Base-by-base conservation (phyloP, 2,113 vertebrate genomes). In the Sardina pilchardus region DNA sequence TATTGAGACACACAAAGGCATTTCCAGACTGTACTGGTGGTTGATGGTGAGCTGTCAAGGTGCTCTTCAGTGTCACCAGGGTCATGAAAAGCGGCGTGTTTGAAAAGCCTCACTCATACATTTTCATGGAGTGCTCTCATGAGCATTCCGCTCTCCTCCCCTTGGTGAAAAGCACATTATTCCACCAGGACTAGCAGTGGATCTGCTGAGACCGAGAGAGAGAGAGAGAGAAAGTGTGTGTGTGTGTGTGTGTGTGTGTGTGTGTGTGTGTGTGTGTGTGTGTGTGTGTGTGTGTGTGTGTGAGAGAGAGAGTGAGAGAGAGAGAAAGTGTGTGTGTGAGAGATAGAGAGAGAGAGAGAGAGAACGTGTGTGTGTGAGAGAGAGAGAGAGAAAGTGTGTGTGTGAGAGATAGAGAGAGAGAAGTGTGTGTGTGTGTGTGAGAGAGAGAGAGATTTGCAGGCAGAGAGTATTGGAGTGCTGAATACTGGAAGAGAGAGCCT, bases 261-360 rank as follows among this genome's bases (percentile, higher is more conserved):
- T 84, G 83, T 67, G 82, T 63, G 82, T 67, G 53, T 83, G 82
- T 83, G 82, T 83, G 82, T 83, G 82, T 83, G 53, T 83, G 82
- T 83, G 82, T 63, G 82, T 83, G 82, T 56, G 83, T 78, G 63
- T 84, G 63, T 45, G 34, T 82, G 39, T 86, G 42, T 85, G 75
- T 82, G 87, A n/a, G n/a, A n/a, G n/a, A n/a, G n/a, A n/a, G n/a
- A n/a, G n/a, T n/a, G n/a, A n/a, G n/a, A n/a, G n/a, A n/a, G n/a
- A n/a, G n/a, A n/a, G n/a, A n/a, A n/a, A n/a, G n/a, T 84, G 89
- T 12, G 50, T 56, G 50, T 12, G 50, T 56, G n/a, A n/a, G n/a
- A n/a, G n/a, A n/a, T n/a, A n/a, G n/a, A n/a, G n/a, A n/a, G n/a
- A n/a, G n/a, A n/a, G n/a, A n/a, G n/a, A n/a, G n/a, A n/a, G n/a